A percentile compares a stretch with the other conserved stretches of the same genome.
phyloP scores from a whole-genome alignment of 2,797 vertebrate genomes.

The Gymnodraco acuticeps region DNA sequence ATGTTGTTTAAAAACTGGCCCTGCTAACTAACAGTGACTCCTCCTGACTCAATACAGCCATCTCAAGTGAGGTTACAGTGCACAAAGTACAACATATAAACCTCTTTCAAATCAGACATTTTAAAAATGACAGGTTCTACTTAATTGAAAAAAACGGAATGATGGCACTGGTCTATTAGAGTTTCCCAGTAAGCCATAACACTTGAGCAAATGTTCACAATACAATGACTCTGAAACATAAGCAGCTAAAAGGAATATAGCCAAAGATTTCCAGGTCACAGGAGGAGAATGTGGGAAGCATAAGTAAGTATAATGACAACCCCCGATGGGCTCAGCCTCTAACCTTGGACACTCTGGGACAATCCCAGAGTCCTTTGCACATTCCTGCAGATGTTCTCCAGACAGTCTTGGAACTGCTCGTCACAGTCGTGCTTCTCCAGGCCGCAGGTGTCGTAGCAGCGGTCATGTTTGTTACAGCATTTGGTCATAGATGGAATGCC shows the following conservation, averaged over 20 bases:
- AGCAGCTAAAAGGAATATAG: too few relatives aligned
- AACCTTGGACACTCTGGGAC: slow-evolving; percentile 91
- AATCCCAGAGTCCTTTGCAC: slow-evolving; percentile 93
- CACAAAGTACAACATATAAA: neutral
- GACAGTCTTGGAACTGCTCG: slow-evolving; percentile 91
- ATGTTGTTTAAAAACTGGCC: too few relatives aligned
- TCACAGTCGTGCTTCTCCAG: slow-evolving; percentile 93
- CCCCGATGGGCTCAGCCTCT: slow-evolving; percentile 21
- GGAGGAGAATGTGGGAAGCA: too few relatives aligned
- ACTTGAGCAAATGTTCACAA: neutral
- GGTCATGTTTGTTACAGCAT: slow-evolving; percentile 96
- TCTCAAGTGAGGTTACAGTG: neutral
- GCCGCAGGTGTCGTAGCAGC: slow-evolving; percentile 96
- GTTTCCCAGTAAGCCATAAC: neutral
- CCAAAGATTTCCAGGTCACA: too few relatives aligned
- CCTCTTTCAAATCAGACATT: neutral
- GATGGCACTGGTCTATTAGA: neutral
- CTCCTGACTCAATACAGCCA: neutral
- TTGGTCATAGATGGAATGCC: slow-evolving; percentile 97
- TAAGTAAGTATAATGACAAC: neutral
- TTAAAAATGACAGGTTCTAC: neutral
- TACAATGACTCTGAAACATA: neutral
- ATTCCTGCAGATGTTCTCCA: slow-evolving; percentile 93
- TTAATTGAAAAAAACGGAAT: neutral
- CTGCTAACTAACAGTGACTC: too few relatives aligned